Evolutionary conservation across 1,140 invertebrate species (phyloP).

Genomic region (Drosophila pectinifera): DNA sequence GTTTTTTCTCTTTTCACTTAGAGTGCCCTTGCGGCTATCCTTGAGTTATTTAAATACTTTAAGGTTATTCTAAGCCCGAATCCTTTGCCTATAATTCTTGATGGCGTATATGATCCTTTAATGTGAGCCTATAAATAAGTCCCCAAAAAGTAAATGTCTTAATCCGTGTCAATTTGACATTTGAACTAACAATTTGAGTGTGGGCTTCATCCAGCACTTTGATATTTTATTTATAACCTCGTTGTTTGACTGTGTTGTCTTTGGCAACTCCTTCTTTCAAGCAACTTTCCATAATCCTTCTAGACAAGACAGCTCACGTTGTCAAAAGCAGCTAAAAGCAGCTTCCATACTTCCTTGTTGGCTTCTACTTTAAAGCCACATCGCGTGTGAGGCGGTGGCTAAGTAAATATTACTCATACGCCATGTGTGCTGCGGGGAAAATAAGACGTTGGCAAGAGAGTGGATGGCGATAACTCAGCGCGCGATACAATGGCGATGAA

Average conservation of each 20-base stretch:
- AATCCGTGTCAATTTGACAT: background rate
- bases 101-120: background rate
- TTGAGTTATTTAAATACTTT: background rate
- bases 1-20: no score
- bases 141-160: background rate
- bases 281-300: slow-evolving; percentile 31
- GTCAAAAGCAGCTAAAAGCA: slow-evolving; percentile 24
- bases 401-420: slow-evolving; percentile 75
- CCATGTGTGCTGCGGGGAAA: slow-evolving; percentile 36
- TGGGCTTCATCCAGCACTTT: slow-evolving; percentile 1
- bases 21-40: no score
- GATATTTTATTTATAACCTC: slow-evolving; percentile 31
- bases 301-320: slow-evolving; percentile 25
- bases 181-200: background rate
- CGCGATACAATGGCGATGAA: slow-evolving; percentile 63
- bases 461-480: slow-evolving; percentile 30
- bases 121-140: background rate
- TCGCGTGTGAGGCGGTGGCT: slow-evolving; percentile 39
- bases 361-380: slow-evolving; percentile 34
- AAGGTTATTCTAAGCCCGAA: background rate
- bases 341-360: slow-evolving; percentile 10
- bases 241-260: slow-evolving; percentile 7
- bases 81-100: background rate
- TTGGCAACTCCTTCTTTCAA: slow-evolving; percentile 30
- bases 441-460: slow-evolving; percentile 41